These are phyloP conservation scores for Parnassius mnemosyne DNA, from an alignment of 2,888 invertebrate genomes.

Conservation along the genomic window DNA sequence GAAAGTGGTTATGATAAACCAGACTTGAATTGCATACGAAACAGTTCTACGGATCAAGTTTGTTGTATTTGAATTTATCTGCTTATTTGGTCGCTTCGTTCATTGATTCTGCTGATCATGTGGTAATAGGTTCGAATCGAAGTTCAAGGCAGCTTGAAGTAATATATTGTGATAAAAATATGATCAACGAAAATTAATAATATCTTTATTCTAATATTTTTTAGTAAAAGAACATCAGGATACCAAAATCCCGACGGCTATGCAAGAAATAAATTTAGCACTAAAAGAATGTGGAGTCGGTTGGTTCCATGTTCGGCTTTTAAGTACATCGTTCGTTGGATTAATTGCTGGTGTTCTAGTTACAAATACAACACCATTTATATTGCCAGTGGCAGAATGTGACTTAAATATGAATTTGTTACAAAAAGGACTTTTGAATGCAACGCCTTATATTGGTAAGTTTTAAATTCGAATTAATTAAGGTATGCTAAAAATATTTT, in stretches of 20 bases:
- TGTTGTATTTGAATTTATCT: too few species aligned
- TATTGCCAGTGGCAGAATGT: conserved; percentile 63
- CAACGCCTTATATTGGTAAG: conserved; percentile 61
- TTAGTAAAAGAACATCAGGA: conserved; percentile 42
- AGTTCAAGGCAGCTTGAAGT: too few species aligned
- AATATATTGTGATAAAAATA: too few species aligned
- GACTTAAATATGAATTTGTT: conserved; percentile 58
- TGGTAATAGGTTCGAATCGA: too few species aligned
- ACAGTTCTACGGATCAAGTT: too few species aligned
- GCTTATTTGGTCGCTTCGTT: too few species aligned
- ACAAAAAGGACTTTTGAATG: conserved; percentile 60
- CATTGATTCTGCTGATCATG: too few species aligned
- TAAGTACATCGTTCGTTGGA: conserved; percentile 44
- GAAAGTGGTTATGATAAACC: too few species aligned
- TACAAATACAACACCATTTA: conserved; percentile 49
- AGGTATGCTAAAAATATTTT: too few species aligned
- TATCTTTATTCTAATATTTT: neutral
- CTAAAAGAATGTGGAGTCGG: conserved; percentile 58
- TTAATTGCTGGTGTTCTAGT: conserved; percentile 47
- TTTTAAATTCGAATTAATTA: conserved; percentile 2
- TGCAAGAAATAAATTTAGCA: conserved; percentile 58
- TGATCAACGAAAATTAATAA: neutral
- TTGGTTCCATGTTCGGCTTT: conserved; percentile 50
- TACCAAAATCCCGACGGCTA: conserved; percentile 38
- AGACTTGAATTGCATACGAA: too few species aligned